Base-by-base conservation (phyloP, 1,140 invertebrate species). In the Pseudomyrmex sp. region DNA sequence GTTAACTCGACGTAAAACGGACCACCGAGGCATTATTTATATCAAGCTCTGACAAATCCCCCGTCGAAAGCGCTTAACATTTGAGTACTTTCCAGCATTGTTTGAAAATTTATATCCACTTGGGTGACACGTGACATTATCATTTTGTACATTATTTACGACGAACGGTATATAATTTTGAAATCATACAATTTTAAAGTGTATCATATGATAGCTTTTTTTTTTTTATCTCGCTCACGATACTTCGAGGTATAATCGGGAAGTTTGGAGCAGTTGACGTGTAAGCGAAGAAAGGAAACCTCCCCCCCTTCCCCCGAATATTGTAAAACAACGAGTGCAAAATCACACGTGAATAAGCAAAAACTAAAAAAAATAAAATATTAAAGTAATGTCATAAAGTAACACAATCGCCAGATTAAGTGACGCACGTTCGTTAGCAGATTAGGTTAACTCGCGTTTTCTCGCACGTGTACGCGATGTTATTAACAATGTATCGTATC, bases 1-100 rank as follows among this genome's bases (percentile, higher is more conserved):
- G 66, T 80, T 80, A 80, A 80, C 54, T 80, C 76, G 54, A 80
- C 76, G 18, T 50, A 80, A 44, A 59, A 80, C 66, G 76, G 46
- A 58, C 44, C 58, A 61, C 56, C 54, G 44, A 48, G 59, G 66
- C 54, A 80, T 80, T 80, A 80, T 80, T 80, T 80, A 72, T 72
- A 80, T 70, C 56, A 72, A 80, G 72, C 54, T 15, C 54, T 61
- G 66, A 80, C 76, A 80, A 70, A 80, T 80, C 66, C 76, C 66
- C 44, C 18, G 23, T n/a, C 44, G 65, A 70, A 79, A 79, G 20
- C 52, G 54, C 66, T 70, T 72, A 72, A 56, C 69, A 56, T 56
- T 44, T 59, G 44, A 80, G 56, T 56, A 80, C 72, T 80, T 70
- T 80, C 66, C 76, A 59, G 59, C 26, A 63, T 76, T 52, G 54